phyloP scores from a whole-genome alignment of 1,140 invertebrate genomes.

The Drosophila elegans region DNA sequence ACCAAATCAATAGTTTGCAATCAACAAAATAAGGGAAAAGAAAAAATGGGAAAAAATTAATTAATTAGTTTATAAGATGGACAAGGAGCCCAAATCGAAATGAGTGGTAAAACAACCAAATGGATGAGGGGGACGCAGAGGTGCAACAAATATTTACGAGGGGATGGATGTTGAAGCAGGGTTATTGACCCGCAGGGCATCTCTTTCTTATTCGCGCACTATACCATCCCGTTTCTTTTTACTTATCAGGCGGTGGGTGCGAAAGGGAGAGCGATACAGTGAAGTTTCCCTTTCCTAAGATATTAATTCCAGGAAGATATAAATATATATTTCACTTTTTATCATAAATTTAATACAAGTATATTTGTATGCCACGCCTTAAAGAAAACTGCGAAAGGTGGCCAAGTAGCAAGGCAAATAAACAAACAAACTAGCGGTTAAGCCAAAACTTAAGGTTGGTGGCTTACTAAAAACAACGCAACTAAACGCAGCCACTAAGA shows the following conservation, averaged over 20 bases:
- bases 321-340: background rate
- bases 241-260: background rate
- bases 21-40: slow-evolving; percentile 47
- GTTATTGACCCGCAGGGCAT: slow-evolving; percentile 19
- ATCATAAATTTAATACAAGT: background rate
- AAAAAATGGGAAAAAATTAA: slow-evolving; percentile 68
- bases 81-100: slow-evolving; percentile 24
- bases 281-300: background rate
- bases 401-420: slow-evolving; percentile 9
- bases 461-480: slow-evolving; percentile 7
- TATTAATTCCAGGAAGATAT: background rate
- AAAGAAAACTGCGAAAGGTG: background rate
- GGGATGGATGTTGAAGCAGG: background rate
- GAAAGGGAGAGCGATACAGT: slow-evolving; percentile 1
- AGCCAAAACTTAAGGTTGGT: background rate
- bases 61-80: slow-evolving; percentile 66
- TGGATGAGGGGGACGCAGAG: slow-evolving; percentile 8
- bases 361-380: background rate
- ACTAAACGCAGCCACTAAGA: background rate
- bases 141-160: slow-evolving; percentile 6
- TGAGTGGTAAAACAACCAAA: slow-evolving; percentile 8
- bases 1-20: slow-evolving; percentile 40
- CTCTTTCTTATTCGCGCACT: slow-evolving; percentile 19
- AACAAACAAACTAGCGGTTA: slow-evolving; percentile 20
- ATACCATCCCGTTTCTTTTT: slow-evolving; percentile 14